Evolutionary conservation across 1,140 invertebrate species (phyloP).

Genomic region (Dryas iulia): DNA sequence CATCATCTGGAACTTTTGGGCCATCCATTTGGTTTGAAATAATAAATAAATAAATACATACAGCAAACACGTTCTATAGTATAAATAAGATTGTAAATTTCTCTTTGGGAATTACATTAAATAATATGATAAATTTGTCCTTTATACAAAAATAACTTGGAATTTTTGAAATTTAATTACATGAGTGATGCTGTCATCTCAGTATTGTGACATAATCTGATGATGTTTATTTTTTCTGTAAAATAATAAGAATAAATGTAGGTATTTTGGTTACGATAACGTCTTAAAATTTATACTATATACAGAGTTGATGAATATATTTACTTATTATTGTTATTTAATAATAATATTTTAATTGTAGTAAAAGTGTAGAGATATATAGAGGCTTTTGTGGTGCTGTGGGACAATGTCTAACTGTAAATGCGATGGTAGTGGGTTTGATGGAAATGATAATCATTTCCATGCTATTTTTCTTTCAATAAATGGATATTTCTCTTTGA

Average conservation of each 20-base stretch:
- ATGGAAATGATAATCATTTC: too few relatives aligned
- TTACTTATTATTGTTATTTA: too few relatives aligned
- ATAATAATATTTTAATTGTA: too few relatives aligned
- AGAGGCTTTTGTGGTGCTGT: too few relatives aligned
- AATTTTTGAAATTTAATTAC: background rate
- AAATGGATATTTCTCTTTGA: too few relatives aligned
- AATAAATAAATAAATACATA: background rate
- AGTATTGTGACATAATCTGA: background rate
- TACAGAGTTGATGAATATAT: too few relatives aligned
- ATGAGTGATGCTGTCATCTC: background rate
- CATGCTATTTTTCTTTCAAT: too few relatives aligned
- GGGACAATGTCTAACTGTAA: too few relatives aligned
- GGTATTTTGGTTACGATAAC: background rate
- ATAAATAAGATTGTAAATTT: background rate
- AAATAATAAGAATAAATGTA: background rate
- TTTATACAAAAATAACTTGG: background rate
- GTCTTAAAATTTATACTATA: background rate
- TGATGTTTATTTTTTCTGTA: background rate
- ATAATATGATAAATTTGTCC: background rate
- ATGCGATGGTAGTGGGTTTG: too few relatives aligned
- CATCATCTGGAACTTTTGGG: conserved; percentile 32
- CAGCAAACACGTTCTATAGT: background rate
- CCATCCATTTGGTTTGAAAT: conserved; percentile 24
- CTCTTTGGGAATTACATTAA: background rate
- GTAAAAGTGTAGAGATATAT: too few relatives aligned